phyloP scores from a whole-genome alignment of 1,140 invertebrate species.

The Achroia grisella region DNA sequence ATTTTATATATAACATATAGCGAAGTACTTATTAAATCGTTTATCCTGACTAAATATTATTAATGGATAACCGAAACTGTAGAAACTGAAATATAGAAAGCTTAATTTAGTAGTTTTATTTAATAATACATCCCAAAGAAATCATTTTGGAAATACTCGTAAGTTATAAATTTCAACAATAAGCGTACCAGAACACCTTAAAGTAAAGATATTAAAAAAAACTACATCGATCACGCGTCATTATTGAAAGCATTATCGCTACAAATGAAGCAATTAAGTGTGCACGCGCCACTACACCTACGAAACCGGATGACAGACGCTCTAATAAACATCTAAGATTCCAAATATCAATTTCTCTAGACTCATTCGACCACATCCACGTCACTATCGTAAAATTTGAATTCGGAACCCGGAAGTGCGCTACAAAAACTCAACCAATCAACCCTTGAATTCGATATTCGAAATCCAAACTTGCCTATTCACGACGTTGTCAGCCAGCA shows the following conservation, averaged over 20 bases:
- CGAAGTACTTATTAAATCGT: no score
- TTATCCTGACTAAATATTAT: no score
- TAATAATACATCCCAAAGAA: no score
- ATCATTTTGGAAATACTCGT: not conserved
- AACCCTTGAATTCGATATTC: constrained; percentile 49
- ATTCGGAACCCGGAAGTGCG: constrained; percentile 54
- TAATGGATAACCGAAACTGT: no score
- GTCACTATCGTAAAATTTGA: constrained; percentile 27
- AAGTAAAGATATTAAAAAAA: constrained; percentile 3
- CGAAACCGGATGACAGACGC: constrained; percentile 61
- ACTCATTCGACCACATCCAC: constrained; percentile 46
- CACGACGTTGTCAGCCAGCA: constrained; percentile 36
- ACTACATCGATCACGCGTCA: constrained; percentile 11
- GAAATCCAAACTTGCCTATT: constrained; percentile 47
- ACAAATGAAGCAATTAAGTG: constrained; percentile 67
- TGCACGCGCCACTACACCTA: constrained; percentile 53
- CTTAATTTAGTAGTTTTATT: no score
- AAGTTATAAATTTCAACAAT: not conserved
- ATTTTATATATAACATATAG: no score
- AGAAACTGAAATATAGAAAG: no score
- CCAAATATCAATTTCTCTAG: constrained; percentile 68
- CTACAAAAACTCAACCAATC: constrained; percentile 63
- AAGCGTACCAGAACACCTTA: constrained; percentile 23
- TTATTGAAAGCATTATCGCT: constrained; percentile 38
- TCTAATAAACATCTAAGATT: constrained; percentile 61